phyloP scores from a whole-genome alignment of 1,140 invertebrate genomes.

The Pentalonia nigronervosa region DNA sequence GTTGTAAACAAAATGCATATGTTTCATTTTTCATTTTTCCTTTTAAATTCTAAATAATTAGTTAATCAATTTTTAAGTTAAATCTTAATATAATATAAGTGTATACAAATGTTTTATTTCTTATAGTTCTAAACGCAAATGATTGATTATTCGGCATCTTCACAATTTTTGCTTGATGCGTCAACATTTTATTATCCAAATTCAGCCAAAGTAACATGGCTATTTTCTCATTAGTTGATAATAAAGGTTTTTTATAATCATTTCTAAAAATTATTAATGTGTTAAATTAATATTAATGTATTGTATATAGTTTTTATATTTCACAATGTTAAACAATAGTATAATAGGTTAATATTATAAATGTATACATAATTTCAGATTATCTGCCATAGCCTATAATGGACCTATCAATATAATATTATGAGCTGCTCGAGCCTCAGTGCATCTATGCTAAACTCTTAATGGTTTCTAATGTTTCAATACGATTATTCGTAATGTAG shows the following conservation, averaged over 20 bases:
- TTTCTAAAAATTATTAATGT: background rate
- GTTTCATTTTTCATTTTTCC: background rate
- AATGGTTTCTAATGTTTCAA: background rate
- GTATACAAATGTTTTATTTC: background rate
- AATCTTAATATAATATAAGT: background rate
- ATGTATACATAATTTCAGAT: too few species aligned
- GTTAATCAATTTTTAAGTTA: background rate
- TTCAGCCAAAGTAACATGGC: constrained; percentile 23
- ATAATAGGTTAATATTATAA: background rate
- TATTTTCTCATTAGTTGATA: background rate
- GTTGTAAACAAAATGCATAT: background rate
- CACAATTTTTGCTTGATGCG: too few species aligned
- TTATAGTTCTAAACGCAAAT: background rate
- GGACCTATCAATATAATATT: too few species aligned
- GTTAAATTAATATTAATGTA: background rate
- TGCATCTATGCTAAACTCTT: background rate
- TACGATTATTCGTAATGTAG: background rate
- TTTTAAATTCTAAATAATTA: background rate
- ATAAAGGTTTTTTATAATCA: background rate
- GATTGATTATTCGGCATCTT: background rate
- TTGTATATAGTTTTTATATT: background rate
- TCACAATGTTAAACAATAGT: background rate
- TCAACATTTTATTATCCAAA: background rate
- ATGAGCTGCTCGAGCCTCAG: too few species aligned
- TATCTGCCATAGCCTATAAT: too few species aligned